Percentiles rank a stretch among this genome's conserved stretches.
Conservation (phyloP, 2,888 invertebrate genomes). For the Andrena praecox region DNA sequence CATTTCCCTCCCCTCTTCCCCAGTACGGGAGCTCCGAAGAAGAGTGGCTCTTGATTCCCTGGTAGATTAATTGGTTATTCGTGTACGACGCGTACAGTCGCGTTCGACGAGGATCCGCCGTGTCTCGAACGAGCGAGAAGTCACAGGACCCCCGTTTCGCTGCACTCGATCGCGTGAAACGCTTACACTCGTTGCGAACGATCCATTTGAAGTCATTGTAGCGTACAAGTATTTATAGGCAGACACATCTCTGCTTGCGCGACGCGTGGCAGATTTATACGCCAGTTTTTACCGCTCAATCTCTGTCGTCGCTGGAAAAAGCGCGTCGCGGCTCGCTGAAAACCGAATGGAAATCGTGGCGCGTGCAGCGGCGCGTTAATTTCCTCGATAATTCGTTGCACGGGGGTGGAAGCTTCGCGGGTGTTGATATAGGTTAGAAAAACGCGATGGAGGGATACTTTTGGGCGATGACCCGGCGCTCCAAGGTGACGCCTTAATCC, state of each 20-base stretch:
- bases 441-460: background rate
- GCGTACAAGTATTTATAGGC: slow-evolving; percentile 47
- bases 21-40: background rate
- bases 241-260: slow-evolving; percentile 46
- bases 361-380: slow-evolving; percentile 8
- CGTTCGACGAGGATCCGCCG: background rate
- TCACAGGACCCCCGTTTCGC: no score
- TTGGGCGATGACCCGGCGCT: background rate
- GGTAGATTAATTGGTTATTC: background rate
- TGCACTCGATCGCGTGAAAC: background rate
- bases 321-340: background rate
- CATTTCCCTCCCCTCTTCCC: no score
- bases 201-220: slow-evolving; percentile 50
- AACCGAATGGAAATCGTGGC: slow-evolving; percentile 15
- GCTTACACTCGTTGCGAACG: slow-evolving; percentile 6
- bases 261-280: slow-evolving; percentile 55
- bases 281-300: slow-evolving; percentile 45
- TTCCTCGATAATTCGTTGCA: background rate
- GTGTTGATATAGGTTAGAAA: background rate
- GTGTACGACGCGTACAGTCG: background rate
- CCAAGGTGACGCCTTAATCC: slow-evolving; percentile 18
- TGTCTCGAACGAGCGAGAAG: no score
- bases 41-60: background rate
- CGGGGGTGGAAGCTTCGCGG: background rate
- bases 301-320: slow-evolving; percentile 25